These are phyloP conservation scores for Agelastica alni DNA, from an alignment of 2,888 invertebrate genomes.

Conservation along the genomic window DNA sequence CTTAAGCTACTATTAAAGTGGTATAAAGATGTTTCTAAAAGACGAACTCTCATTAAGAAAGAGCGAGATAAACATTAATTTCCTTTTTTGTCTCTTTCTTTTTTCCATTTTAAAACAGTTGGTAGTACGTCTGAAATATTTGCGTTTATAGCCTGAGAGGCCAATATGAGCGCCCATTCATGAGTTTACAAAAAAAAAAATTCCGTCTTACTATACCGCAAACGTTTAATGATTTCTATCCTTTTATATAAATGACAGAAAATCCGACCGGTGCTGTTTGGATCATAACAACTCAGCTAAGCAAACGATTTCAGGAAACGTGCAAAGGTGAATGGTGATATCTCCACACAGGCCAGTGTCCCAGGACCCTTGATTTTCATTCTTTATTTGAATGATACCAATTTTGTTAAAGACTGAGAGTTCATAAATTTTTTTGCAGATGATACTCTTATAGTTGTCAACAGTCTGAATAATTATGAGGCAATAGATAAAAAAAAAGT, in stretches of 20 bases:
- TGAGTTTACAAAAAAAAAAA: not conserved
- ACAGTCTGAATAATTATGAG: too few species aligned
- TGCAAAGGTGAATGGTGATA: too few species aligned
- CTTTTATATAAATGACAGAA: constrained; percentile 7
- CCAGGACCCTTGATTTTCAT: too few species aligned
- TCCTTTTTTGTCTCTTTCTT: not conserved
- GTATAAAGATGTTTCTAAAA: not conserved
- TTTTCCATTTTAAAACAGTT: not conserved
- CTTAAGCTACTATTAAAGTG: not conserved
- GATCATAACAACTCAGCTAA: not conserved
- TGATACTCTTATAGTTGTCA: too few species aligned
- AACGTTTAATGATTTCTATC: not conserved
- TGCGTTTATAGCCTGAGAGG: not conserved
- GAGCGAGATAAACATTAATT: not conserved
- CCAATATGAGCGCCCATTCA: not conserved
- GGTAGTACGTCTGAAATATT: not conserved
- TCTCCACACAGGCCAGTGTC: too few species aligned
- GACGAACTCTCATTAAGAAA: not conserved
- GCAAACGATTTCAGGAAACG: too few species aligned
- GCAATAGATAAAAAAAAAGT: too few species aligned
- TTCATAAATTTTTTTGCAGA: too few species aligned
- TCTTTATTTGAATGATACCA: too few species aligned
- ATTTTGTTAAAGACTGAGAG: too few species aligned
- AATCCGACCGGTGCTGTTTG: not conserved
- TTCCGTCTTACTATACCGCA: constrained; percentile 1